Evolutionary conservation across 92 coral and sea anemone species (phyloP).

Genomic region (Epizoanthus illoricatus): DNA sequence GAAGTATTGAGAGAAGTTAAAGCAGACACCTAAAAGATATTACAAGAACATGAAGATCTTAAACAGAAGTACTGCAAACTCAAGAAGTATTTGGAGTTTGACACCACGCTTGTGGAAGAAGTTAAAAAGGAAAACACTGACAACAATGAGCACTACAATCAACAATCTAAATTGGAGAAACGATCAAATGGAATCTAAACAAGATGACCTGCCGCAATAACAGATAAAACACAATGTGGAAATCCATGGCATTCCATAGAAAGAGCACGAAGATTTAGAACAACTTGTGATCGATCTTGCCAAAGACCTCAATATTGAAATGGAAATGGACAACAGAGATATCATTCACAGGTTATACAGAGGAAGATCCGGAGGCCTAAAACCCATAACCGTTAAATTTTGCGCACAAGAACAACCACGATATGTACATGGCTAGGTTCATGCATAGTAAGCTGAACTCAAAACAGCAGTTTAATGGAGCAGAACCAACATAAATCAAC

Average conservation of each 20-base stretch:
- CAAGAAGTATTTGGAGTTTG: no score
- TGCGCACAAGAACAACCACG: slow-evolving; percentile 28
- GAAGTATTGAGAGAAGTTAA: neutral
- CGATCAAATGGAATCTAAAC: neutral
- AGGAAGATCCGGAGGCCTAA: neutral
- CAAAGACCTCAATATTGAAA: neutral
- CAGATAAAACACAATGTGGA: neutral
- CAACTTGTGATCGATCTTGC: neutral
- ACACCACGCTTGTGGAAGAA: neutral
- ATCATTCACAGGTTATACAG: neutral
- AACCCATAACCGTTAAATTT: slow-evolving; percentile 41
- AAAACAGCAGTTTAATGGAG: slow-evolving; percentile 33
- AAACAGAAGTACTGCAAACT: no score
- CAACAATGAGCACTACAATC: neutral
- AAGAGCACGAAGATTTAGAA: neutral
- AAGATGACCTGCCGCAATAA: slow-evolving; percentile 6
- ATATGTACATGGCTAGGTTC: slow-evolving; percentile 26
- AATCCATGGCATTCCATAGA: neutral
- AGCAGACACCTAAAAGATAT: no score
- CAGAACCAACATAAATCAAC: slow-evolving; percentile 19
- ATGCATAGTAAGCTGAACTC: slow-evolving; percentile 16
- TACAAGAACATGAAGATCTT: no score
- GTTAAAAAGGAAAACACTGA: neutral
- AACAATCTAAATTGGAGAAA: neutral
- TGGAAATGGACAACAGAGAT: neutral